Conservation (phyloP, 2,888 invertebrate genomes). For the Stictocephala bisonia region DNA sequence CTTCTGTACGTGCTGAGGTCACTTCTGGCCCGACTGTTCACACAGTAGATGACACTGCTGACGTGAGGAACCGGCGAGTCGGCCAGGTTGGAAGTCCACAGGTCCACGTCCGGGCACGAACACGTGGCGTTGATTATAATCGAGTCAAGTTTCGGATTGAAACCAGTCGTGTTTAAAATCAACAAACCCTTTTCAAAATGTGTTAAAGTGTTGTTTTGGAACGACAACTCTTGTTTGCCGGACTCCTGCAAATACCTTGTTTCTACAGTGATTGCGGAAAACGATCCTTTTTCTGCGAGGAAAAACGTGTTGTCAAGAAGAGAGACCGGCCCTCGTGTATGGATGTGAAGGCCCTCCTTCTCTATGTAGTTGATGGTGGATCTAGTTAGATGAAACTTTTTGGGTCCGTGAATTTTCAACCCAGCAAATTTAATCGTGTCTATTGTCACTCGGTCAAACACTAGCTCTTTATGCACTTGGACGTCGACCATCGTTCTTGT, state of each 20-base stretch:
- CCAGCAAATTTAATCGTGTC: constrained; percentile 75
- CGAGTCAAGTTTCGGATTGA: constrained; percentile 70
- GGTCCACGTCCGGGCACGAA: constrained; percentile 67
- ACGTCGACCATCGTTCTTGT: constrained; percentile 70
- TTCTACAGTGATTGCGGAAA: constrained; percentile 69
- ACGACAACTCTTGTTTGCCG: constrained; percentile 67
- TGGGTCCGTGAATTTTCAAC: constrained; percentile 74
- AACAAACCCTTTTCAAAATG: constrained; percentile 70
- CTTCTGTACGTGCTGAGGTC: constrained; percentile 31
- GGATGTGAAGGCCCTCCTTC: constrained; percentile 74
- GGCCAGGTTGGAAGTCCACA: constrained; percentile 55
- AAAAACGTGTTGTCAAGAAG: constrained; percentile 75
- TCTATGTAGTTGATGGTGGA: constrained; percentile 71
- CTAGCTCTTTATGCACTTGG: constrained; percentile 74
- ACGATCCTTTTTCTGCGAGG: constrained; percentile 71
- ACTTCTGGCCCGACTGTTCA: neutral
- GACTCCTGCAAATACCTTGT: constrained; percentile 46
- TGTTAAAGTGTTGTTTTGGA: constrained; percentile 74
- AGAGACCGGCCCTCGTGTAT: constrained; percentile 71
- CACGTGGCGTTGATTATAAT: constrained; percentile 72
- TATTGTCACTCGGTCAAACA: constrained; percentile 74
- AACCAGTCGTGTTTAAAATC: constrained; percentile 69
- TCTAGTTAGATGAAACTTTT: constrained; percentile 72
- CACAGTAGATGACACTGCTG: constrained; percentile 53
- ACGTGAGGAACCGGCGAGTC: constrained; percentile 48